Evolutionary conservation across 2,113 vertebrate genomes (phyloP).

Genomic region (Anser cygnoides): DNA sequence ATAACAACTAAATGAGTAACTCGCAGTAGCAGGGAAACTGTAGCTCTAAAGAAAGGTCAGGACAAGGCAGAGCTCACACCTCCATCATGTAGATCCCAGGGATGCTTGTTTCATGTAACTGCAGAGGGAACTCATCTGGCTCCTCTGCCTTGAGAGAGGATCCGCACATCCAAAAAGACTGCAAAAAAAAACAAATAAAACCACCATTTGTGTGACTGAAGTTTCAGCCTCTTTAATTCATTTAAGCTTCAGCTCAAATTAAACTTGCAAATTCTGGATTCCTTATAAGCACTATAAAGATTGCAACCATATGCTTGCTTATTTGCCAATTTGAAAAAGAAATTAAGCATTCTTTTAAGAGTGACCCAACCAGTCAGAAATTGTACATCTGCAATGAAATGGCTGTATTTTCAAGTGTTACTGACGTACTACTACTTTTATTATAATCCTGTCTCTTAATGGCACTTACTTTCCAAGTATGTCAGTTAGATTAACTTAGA

Average conservation of each 20-base stretch:
- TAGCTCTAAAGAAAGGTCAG: not conserved
- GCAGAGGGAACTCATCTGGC: not conserved
- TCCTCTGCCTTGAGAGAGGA: not conserved
- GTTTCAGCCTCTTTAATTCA: constrained; percentile 19
- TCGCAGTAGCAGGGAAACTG: not conserved
- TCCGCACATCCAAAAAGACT: not conserved
- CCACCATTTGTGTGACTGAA: constrained; percentile 15
- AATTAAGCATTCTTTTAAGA: constrained; percentile 20
- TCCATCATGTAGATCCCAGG: not conserved
- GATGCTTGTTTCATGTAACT: not conserved
- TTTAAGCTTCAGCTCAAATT: constrained; percentile 13
- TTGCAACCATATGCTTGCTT: constrained; percentile 60
- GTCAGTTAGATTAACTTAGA: not conserved
- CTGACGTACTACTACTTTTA: constrained; percentile 44
- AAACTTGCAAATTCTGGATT: constrained; percentile 40
- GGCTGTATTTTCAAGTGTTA: constrained; percentile 30
- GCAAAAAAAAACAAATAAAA: not conserved
- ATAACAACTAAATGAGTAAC: not conserved
- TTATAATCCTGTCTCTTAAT: constrained; percentile 39
- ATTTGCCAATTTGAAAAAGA: constrained; percentile 43
- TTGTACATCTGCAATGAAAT: constrained; percentile 9
- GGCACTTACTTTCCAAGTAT: constrained; percentile 30
- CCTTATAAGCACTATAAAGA: constrained; percentile 15
- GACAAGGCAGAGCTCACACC: not conserved
- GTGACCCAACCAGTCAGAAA: constrained; percentile 43